Percentiles rank a stretch among this genome's conserved stretches.
These are phyloP conservation scores for Danaus plexippus DNA, from an alignment of 1,140 invertebrate genomes.

Conservation along the genomic window DNA sequence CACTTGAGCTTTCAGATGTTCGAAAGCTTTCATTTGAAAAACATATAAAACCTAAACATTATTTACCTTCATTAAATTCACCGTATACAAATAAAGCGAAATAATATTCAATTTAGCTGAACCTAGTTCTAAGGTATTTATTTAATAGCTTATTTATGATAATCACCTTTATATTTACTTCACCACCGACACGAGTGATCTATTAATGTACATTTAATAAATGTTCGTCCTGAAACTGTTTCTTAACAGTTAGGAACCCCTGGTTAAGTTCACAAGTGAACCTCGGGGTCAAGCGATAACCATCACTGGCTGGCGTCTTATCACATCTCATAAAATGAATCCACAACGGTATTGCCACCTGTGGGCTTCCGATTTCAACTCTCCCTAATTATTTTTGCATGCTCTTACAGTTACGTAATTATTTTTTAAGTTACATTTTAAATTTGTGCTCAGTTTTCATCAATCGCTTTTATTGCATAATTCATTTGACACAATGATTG, in stretches of 20 bases:
- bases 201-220: no score
- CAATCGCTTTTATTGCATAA: background rate
- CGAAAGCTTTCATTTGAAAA: slow-evolving; percentile 15
- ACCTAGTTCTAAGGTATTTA: slow-evolving; percentile 1
- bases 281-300: slow-evolving; percentile 36
- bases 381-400: no score
- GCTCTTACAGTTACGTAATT: background rate
- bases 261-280: slow-evolving; percentile 36
- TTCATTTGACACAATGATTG: no score
- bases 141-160: slow-evolving; percentile 5
- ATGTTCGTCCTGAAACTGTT: no score
- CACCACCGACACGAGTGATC: background rate
- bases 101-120: no score
- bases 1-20: slow-evolving; percentile 27
- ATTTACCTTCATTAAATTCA: no score
- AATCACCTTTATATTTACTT: background rate
- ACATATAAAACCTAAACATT: no score
- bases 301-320: slow-evolving; percentile 36
- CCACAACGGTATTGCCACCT: slow-evolving; percentile 34
- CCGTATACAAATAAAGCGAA: no score
- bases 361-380: slow-evolving; percentile 20
- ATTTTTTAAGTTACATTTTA: slow-evolving; percentile 4
- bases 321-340: slow-evolving; percentile 42
- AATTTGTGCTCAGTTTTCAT: background rate
- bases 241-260: slow-evolving; percentile 22